phyloP scores from a whole-genome alignment of 2,888 invertebrate genomes.

The Hirtodrosophila confusa region DNA sequence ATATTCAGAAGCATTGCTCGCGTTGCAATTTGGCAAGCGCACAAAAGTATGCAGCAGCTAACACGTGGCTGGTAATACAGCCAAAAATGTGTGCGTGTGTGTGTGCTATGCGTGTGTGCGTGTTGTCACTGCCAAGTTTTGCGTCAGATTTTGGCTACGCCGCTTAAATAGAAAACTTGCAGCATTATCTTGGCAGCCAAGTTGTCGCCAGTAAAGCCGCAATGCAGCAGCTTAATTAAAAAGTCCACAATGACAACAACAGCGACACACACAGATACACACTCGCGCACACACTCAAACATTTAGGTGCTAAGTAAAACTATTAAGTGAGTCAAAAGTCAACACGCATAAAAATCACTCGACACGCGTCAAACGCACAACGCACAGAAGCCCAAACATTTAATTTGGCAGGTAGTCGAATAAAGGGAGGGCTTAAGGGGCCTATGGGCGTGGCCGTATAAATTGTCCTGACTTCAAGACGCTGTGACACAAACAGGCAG shows the following conservation, averaged over 20 bases:
- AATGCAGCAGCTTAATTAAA: constrained; percentile 73
- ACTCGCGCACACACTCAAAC: constrained; percentile 8
- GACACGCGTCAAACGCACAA: constrained; percentile 58
- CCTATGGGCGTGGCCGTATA: constrained; percentile 56
- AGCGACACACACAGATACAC: constrained; percentile 1
- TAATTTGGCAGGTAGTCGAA: constrained; percentile 16
- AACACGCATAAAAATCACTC: constrained; percentile 63
- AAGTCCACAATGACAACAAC: constrained; percentile 13
- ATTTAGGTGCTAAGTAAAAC: constrained; percentile 10
- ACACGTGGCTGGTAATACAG: constrained; percentile 26
- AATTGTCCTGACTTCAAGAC: constrained; percentile 60
- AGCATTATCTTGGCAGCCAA: constrained; percentile 60
- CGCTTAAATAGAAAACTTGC: constrained; percentile 52
- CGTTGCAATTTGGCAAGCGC: constrained; percentile 55
- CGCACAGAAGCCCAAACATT: constrained; percentile 27
- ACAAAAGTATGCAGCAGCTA: constrained; percentile 47
- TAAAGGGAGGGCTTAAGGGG: not conserved
- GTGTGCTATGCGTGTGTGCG: constrained; percentile 3
- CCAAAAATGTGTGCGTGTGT: constrained; percentile 4
- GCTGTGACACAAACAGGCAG: constrained; percentile 48
- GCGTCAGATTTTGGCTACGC: constrained; percentile 53
- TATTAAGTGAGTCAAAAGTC: constrained; percentile 53
- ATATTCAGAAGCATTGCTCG: constrained; percentile 40
- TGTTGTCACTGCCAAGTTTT: constrained; percentile 49
- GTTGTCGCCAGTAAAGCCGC: constrained; percentile 48